Conservation (phyloP, 1,140 invertebrate species). For the Trichonephila inaurata region DNA sequence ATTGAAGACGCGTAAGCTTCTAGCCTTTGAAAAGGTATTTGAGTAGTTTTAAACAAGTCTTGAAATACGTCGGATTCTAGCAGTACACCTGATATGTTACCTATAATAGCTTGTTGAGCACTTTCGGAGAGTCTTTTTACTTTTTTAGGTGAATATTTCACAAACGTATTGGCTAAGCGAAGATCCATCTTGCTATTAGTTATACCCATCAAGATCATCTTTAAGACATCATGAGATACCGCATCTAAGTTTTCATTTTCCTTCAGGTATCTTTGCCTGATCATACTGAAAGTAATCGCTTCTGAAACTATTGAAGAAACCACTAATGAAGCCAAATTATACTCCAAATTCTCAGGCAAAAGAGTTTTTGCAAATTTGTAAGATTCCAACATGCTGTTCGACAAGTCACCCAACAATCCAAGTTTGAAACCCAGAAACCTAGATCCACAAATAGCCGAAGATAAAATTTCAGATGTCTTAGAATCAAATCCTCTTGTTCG, state of each 20-base stretch:
- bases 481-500: neutral
- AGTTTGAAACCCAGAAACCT: conserved; percentile 27
- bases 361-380: neutral
- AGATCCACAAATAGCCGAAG: conserved; percentile 29
- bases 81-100: neutral
- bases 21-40: neutral
- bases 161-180: neutral
- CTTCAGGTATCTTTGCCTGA: neutral
- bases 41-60: neutral
- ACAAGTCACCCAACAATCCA: neutral
- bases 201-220: conserved; percentile 46
- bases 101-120: neutral
- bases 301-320: conserved; percentile 34
- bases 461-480: neutral
- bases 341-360: neutral
- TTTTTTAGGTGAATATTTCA: neutral
- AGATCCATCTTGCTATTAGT: neutral
- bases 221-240: neutral
- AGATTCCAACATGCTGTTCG: neutral
- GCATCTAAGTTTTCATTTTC: neutral
- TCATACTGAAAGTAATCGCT: neutral
- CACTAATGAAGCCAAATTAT: neutral
- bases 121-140: neutral
- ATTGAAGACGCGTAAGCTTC: neutral
- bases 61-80: neutral